Evolutionary conservation across 2,888 invertebrate genomes (phyloP).

Genomic region (Philopedon plagiatum): DNA sequence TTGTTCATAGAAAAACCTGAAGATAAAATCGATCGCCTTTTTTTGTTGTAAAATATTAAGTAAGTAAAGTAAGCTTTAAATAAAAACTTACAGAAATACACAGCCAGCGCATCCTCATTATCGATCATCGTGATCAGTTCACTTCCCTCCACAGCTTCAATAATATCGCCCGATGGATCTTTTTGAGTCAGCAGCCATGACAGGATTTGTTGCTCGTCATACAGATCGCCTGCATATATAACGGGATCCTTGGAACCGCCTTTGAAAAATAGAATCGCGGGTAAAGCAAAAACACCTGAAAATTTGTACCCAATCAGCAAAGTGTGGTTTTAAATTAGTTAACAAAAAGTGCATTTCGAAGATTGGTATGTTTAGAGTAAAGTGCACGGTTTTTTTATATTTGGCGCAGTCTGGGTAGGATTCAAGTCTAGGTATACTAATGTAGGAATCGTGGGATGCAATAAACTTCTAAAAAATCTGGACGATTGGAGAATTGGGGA

Average conservation of each 20-base stretch:
- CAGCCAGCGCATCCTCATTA: slow-evolving; percentile 86
- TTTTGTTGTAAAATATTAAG: no score
- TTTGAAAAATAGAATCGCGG: slow-evolving; percentile 92
- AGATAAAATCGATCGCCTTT: no score
- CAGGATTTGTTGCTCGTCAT: slow-evolving; percentile 89
- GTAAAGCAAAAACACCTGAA: slow-evolving; percentile 85
- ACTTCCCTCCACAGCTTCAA: slow-evolving; percentile 89
- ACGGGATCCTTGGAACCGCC: slow-evolving; percentile 90
- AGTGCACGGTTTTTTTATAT: no score
- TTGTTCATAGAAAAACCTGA: background rate
- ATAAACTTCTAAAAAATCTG: no score
- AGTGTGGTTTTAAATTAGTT: no score
- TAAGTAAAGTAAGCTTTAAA: no score
- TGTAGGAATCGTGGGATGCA: no score
- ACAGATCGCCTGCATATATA: slow-evolving; percentile 91
- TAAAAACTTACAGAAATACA: slow-evolving; percentile 97
- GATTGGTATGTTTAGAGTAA: no score
- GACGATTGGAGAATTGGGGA: background rate
- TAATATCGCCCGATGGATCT: slow-evolving; percentile 92
- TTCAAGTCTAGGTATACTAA: no score
- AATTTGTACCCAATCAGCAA: no score
- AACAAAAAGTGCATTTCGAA: no score
- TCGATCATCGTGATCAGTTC: slow-evolving; percentile 82
- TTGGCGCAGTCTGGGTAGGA: no score
- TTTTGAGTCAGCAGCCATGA: slow-evolving; percentile 93